Conservation (phyloP, 2,113 vertebrate genomes). For the Dissostichus mawsoni region DNA sequence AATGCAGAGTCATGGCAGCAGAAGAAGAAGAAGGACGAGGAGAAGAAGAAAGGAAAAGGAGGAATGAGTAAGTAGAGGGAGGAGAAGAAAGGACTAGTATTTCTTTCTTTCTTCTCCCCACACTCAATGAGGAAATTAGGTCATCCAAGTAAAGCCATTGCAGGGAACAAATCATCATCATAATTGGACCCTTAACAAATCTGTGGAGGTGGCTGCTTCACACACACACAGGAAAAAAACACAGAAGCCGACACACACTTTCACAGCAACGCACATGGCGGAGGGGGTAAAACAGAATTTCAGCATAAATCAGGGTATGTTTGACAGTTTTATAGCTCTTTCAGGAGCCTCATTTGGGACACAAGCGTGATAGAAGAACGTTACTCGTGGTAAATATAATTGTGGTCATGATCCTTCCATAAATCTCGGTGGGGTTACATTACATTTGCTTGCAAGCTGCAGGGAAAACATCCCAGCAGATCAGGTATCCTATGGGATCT, state of each 20-base stretch:
- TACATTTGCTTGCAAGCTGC: conserved; percentile 41
- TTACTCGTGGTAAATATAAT: conserved; percentile 78
- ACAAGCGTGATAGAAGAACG: conserved; percentile 72
- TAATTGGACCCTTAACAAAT: conserved; percentile 82
- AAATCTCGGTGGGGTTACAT: conserved; percentile 62
- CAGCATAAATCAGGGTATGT: conserved; percentile 70
- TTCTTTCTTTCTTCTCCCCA: conserved; percentile 40
- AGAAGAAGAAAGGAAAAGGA: background rate
- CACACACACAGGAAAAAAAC: conserved; percentile 38
- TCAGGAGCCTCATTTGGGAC: conserved; percentile 76
- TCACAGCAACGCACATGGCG: conserved; percentile 35
- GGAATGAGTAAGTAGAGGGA: conserved; percentile 18
- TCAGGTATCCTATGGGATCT: conserved; percentile 50
- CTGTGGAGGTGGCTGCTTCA: conserved; percentile 64
- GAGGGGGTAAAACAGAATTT: conserved; percentile 59
- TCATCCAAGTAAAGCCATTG: conserved; percentile 79
- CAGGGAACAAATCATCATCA: conserved; percentile 79
- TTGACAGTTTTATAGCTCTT: conserved; percentile 76
- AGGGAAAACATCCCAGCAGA: background rate
- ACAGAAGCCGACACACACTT: conserved; percentile 47
- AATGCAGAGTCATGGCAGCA: conserved; percentile 72
- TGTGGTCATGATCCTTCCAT: conserved; percentile 78
- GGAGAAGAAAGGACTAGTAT: conserved; percentile 21
- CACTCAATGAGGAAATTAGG: conserved; percentile 80
- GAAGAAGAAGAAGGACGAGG: conserved; percentile 46